A percentile compares a stretch with the other conserved stretches of the same genome.
Conservation (phyloP, 2,113 vertebrate genomes). For the Chaenogobius annularis region DNA sequence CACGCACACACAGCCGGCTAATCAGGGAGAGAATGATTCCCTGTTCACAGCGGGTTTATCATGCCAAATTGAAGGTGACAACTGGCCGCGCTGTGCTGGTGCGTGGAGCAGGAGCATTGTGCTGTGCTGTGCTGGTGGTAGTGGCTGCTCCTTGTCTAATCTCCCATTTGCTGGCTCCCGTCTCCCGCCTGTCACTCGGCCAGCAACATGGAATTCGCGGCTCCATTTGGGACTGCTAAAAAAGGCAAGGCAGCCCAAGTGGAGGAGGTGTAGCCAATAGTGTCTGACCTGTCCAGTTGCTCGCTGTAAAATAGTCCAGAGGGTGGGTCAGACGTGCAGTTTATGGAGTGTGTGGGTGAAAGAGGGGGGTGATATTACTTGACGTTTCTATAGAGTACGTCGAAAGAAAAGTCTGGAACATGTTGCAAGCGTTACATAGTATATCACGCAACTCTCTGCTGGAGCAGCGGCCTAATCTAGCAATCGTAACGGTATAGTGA, state of each 20-base stretch:
- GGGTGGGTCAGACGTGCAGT: conserved; percentile 5
- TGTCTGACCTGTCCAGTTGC: conserved; percentile 75
- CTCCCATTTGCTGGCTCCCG: conserved; percentile 85
- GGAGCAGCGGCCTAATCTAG: background rate
- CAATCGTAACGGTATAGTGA: background rate
- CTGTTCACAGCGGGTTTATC: conserved; percentile 46
- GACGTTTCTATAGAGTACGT: conserved; percentile 42
- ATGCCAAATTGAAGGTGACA: conserved; percentile 64
- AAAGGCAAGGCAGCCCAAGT: conserved; percentile 93
- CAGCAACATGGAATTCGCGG: conserved; percentile 84
- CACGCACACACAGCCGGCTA: conserved; percentile 18
- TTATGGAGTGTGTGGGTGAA: background rate
- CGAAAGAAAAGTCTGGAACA: conserved; percentile 15
- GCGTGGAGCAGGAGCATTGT: conserved; percentile 55
- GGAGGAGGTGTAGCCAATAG: conserved; percentile 85
- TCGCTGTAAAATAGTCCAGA: conserved; percentile 71
- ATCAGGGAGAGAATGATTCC: conserved; percentile 26
- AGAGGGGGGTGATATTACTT: conserved; percentile 45
- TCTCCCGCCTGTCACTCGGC: conserved; percentile 85
- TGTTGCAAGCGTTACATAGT: background rate
- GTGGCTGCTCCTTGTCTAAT: conserved; percentile 67
- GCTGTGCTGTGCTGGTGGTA: conserved; percentile 31
- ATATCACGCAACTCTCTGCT: background rate
- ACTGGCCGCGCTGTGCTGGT: conserved; percentile 49
- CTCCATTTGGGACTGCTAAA: conserved; percentile 87